phyloP scores from a whole-genome alignment of 2,797 vertebrate genomes.

The Decapterus maruadsi region DNA sequence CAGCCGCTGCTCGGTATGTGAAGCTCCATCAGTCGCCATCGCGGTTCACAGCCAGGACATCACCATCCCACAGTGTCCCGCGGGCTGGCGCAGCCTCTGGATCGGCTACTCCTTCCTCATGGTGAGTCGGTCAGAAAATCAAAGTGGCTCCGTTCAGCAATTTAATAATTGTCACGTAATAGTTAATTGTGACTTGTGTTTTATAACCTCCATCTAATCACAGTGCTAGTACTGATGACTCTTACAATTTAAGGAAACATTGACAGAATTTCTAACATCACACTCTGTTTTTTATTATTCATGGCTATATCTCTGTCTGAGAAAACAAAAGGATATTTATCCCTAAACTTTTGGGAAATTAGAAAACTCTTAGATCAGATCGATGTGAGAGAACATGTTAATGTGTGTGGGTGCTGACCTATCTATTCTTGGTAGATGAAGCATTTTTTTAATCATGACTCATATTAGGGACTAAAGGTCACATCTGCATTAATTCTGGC shows the following conservation, averaged over 20 bases:
- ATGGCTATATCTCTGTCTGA: neutral
- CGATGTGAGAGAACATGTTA: neutral
- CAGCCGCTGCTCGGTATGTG: conserved; percentile 97
- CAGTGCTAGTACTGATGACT: neutral
- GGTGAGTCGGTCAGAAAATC: conserved; percentile 81
- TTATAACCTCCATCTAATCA: neutral
- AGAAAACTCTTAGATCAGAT: neutral
- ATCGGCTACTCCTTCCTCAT: conserved; percentile 99
- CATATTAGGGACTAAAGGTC: no score
- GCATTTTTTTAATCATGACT: no score
- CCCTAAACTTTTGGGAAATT: neutral
- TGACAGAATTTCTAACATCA: no score
- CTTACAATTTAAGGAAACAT: neutral
- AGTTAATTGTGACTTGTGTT: no score
- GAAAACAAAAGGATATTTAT: no score
- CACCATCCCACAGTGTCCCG: conserved; percentile 94
- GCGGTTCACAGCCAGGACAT: conserved; percentile 97
- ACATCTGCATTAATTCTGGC: no score
- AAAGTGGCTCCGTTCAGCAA: no score
- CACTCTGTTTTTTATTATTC: no score
- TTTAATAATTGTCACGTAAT: no score
- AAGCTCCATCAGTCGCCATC: conserved; percentile 96
- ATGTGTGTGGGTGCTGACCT: neutral
- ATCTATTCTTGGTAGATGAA: no score
- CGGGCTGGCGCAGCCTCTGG: conserved; percentile 97